Evolutionary conservation across 1,140 invertebrate species (phyloP), one percentile per base, ranked within the genome.

Genomic region (Drosophila arizonae): DNA sequence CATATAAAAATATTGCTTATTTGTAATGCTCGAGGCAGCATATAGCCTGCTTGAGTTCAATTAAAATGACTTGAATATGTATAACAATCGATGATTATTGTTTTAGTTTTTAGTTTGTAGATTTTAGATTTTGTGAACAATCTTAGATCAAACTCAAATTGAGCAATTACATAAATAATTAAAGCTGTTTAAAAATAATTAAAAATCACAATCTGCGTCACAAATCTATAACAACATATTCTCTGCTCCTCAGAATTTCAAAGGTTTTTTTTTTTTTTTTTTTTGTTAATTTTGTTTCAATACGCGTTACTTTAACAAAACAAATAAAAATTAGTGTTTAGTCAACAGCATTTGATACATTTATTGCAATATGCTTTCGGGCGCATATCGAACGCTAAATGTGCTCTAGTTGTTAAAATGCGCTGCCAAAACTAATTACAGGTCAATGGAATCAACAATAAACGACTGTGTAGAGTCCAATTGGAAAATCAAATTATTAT

Each of bases 1-100:
- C 48, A 61, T 57, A 63, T 80, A 72, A 79, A 72, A 70, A 74
- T 84, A 86, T 74, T 80, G 65, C 81, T 84, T 82, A 81, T 36
- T 66, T 79, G 24, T 45, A 66, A 71, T 64, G 45, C 57, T 67
- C 55, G 61, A 60, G 54, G 57, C 56, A 70, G 61, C 46, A 51
- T 57, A 61, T 60, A 58, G 30, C 21, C 48, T 48, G 48, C 26
- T 66, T 72, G 33, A 41, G 56, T 55, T 54, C 24, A 36, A 5
- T 17, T 24, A 24, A 45, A 39, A 41, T 79, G 77, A 79, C 65
- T 74, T 58, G 58, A 48, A 45, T 41, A 6, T 30, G 26, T 21
- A 28, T 54, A 33, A 52, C 13, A 45, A 54, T 51, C 28, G 50
- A 54, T 57, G 24, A 6, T 13, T 13, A 11, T 52, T 33, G 45